Conservation (phyloP, 1,140 invertebrate genomes). For the Rhagoletis pomonella region DNA sequence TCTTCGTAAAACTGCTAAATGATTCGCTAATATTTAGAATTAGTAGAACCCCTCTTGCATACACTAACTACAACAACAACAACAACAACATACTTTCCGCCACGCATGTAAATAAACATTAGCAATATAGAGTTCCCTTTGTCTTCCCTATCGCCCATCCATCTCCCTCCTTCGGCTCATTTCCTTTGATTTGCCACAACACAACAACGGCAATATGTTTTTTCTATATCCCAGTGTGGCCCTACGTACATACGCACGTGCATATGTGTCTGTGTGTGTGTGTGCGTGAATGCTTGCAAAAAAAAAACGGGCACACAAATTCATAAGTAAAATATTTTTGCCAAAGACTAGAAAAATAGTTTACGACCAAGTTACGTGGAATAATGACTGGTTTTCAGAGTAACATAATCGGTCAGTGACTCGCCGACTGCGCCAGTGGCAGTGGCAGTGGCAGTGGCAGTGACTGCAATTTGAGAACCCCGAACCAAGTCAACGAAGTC, state of each 20-base stretch:
- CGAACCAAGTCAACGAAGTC: constrained; percentile 50
- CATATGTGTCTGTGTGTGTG: neutral
- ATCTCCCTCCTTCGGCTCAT: neutral
- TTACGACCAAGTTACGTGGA: constrained; percentile 57
- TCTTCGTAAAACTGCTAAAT: too few species aligned
- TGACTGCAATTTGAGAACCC: constrained; percentile 58
- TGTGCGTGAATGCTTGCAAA: neutral
- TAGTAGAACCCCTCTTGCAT: neutral
- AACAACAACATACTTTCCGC: neutral
- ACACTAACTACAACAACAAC: neutral
- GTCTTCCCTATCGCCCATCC: neutral
- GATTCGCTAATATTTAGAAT: too few species aligned
- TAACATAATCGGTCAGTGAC: constrained; percentile 58
- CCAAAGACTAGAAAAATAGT: constrained; percentile 55
- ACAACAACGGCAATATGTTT: too few species aligned
- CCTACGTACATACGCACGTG: neutral
- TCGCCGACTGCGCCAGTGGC: constrained; percentile 35
- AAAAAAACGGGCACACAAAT: constrained; percentile 21
- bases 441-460: constrained; percentile 53
- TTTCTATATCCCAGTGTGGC: neutral
- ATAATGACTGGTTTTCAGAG: constrained; percentile 57
- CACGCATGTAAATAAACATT: neutral
- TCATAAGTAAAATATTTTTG: constrained; percentile 46
- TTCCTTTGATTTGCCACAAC: too few species aligned
- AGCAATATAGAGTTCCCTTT: neutral